Percentiles rank a stretch among this genome's conserved stretches.
Evolutionary conservation across 37 sponge, comb jelly and placozoan species (phyloP).

Genomic region (Theonella swinhoei): DNA sequence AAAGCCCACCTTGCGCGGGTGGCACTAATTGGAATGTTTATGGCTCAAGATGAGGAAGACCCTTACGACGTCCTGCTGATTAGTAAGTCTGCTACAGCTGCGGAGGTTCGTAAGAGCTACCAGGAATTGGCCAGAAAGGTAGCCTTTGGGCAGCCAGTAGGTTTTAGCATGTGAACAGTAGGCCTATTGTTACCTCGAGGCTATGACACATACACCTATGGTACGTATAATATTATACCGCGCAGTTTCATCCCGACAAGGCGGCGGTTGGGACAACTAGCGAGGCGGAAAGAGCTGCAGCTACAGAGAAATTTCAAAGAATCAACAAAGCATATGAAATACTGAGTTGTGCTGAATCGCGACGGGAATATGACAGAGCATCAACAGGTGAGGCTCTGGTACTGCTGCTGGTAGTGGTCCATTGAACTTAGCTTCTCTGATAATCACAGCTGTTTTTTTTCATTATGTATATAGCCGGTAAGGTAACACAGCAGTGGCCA

Average conservation of each 20-base stretch:
- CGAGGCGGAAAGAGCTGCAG: conserved; percentile 20
- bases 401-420: too few species aligned
- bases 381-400: conserved; percentile 36
- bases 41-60: conserved; percentile 40
- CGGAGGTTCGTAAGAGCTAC: conserved; percentile 39
- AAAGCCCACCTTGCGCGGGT: too few species aligned
- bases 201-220: neutral
- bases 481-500: conserved; percentile 54
- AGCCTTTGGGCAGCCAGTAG: too few species aligned
- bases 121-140: conserved; percentile 51
- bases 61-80: conserved; percentile 28
- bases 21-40: too few species aligned
- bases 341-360: conserved; percentile 11
- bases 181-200: neutral
- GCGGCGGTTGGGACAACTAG: neutral
- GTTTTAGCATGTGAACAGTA: neutral
- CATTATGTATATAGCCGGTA: neutral
- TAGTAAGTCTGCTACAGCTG: conserved; percentile 1
- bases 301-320: conserved; percentile 20
- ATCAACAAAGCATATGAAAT: conserved; percentile 28
- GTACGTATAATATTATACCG: neutral
- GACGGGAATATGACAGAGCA: conserved; percentile 20
- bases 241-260: conserved; percentile 55
- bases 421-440: too few species aligned
- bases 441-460: too few species aligned